These are phyloP conservation scores for Drosophila seclusa DNA, from an alignment of 2,888 invertebrate genomes.

Conservation along the genomic window DNA sequence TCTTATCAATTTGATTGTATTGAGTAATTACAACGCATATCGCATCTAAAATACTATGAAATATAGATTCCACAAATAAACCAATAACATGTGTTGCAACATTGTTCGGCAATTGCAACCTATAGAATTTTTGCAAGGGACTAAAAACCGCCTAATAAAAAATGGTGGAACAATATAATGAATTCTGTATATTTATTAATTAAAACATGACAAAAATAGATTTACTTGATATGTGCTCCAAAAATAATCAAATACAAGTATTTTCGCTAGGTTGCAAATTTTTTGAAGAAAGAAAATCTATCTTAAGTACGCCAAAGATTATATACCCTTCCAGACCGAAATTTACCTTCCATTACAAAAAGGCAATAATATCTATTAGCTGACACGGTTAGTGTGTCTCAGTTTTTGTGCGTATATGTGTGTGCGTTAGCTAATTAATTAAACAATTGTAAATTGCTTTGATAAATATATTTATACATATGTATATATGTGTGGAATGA, in stretches of 20 bases:
- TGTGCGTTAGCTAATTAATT: conserved; percentile 66
- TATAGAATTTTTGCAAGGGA: neutral
- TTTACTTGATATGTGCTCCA: neutral
- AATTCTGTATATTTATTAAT: neutral
- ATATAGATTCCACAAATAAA: conserved; percentile 31
- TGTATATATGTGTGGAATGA: too few relatives aligned
- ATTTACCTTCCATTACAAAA: neutral
- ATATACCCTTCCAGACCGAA: neutral
- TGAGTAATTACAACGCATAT: conserved; percentile 24
- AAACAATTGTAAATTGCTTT: conserved; percentile 76
- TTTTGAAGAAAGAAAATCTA: neutral
- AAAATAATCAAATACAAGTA: neutral
- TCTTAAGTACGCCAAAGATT: neutral
- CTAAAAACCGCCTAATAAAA: neutral
- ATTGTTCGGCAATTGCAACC: conserved; percentile 4
- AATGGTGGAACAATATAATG: neutral
- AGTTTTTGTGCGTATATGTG: neutral
- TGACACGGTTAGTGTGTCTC: neutral
- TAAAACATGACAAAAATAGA: neutral
- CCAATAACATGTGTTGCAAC: conserved; percentile 16
- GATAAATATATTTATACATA: conserved; percentile 51
- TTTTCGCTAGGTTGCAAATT: neutral
- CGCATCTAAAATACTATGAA: conserved; percentile 18
- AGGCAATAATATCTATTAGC: neutral
- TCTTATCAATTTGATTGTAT: conserved; percentile 59